Evolutionary conservation across 2,888 invertebrate species (phyloP).

Genomic region (Drosophila leonis): DNA sequence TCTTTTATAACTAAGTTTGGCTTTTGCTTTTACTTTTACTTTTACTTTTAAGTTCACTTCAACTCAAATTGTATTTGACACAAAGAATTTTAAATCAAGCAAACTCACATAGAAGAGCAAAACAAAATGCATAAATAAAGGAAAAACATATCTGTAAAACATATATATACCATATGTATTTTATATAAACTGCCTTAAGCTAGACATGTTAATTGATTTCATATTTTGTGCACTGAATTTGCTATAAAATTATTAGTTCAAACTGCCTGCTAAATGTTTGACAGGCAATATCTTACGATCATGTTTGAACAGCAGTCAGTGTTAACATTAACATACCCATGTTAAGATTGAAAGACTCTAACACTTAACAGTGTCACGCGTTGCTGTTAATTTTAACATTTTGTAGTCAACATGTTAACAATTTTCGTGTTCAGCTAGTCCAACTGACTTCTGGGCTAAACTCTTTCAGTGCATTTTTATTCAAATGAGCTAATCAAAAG

Average conservation of each 20-base stretch:
- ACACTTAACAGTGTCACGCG: background rate
- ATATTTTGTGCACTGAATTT: background rate
- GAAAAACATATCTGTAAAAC: slow-evolving; percentile 54
- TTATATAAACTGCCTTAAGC: slow-evolving; percentile 3
- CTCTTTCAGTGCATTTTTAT: background rate
- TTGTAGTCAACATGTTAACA: background rate
- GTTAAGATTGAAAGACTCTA: background rate
- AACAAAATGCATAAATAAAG: slow-evolving; percentile 27
- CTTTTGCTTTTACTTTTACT: slow-evolving; percentile 2
- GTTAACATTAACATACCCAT: background rate
- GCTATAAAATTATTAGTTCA: background rate
- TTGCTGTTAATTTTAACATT: slow-evolving; percentile 3
- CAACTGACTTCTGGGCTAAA: background rate
- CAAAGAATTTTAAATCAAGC: slow-evolving; percentile 17
- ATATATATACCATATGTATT: slow-evolving; percentile 36
- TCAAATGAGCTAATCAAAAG: background rate
- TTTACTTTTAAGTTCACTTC: background rate
- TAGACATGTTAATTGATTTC: background rate
- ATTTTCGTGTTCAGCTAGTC: background rate
- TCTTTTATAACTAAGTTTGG: slow-evolving; percentile 6
- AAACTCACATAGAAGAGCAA: slow-evolving; percentile 7
- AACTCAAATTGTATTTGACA: slow-evolving; percentile 31
- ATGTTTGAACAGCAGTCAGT: background rate
- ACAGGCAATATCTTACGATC: background rate
- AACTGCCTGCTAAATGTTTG: background rate